Evolutionary conservation across 1,140 invertebrate genomes (phyloP).

Genomic region (Nephotettix cincticeps): DNA sequence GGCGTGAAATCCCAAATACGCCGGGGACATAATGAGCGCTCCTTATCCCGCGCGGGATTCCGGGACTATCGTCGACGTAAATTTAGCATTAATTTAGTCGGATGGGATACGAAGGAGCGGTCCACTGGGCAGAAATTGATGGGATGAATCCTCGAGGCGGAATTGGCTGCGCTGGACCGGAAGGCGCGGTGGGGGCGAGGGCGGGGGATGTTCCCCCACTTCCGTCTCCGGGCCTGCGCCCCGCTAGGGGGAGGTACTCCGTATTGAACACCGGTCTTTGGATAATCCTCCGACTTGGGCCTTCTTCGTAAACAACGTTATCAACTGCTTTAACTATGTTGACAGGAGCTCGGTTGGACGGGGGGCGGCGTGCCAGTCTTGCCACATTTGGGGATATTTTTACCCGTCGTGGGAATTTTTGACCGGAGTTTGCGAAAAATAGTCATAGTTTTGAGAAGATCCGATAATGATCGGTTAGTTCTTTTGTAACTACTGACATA

Average conservation of each 20-base stretch:
- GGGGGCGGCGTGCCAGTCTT: too few species aligned
- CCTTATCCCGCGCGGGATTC: too few species aligned
- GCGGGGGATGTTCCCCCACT: not conserved
- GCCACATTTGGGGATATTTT: too few species aligned
- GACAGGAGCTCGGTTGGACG: too few species aligned
- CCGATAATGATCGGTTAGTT: too few species aligned
- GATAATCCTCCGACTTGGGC: conserved; percentile 10
- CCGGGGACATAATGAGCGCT: too few species aligned
- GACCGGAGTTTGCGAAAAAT: too few species aligned
- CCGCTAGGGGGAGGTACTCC: not conserved
- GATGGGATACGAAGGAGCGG: conserved; percentile 4
- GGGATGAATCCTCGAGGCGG: conserved; percentile 18
- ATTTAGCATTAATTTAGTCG: conserved; percentile 27
- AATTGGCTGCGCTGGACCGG: conserved; percentile 26
- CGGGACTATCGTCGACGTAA: conserved; percentile 3
- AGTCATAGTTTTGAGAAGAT: too few species aligned
- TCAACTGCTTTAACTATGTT: too few species aligned
- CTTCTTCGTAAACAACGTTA: conserved; percentile 5
- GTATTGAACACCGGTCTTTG: conserved; percentile 18
- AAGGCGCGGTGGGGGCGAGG: not conserved
- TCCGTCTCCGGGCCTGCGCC: not conserved
- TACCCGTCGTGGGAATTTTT: too few species aligned
- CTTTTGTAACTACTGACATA: too few species aligned
- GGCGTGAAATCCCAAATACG: not conserved
- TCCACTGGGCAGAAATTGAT: conserved; percentile 27